Conservation (phyloP, 2,797 vertebrate genomes). For the Cuculus canorus region DNA sequence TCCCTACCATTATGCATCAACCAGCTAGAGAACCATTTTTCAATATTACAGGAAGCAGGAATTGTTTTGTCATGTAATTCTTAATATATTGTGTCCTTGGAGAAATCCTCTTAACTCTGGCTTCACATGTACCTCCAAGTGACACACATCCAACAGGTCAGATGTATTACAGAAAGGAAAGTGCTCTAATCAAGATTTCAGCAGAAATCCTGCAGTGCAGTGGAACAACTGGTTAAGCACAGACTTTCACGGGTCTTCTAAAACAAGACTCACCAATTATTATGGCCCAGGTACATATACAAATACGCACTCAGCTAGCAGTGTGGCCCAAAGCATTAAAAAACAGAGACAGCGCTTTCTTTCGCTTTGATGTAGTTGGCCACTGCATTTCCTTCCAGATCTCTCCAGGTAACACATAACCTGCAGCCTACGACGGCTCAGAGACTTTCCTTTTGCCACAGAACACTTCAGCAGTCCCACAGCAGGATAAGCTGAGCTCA, state of each 20-base stretch:
- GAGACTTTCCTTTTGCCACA: not conserved
- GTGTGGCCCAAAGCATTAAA: not conserved
- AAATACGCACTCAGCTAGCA: not conserved
- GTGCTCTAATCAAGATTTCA: not conserved
- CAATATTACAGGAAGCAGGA: not conserved
- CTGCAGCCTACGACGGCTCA: not conserved
- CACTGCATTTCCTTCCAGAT: not conserved
- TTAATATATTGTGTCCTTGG: not conserved
- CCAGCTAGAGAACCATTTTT: not conserved
- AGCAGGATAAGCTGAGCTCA: not conserved
- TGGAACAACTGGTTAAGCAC: not conserved
- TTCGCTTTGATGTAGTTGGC: not conserved
- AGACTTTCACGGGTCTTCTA: not conserved
- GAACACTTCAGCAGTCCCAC: not conserved
- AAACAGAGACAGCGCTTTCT: not conserved
- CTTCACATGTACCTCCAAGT: not conserved
- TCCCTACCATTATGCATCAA: not conserved
- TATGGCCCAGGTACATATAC: not conserved
- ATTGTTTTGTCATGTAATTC: not conserved
- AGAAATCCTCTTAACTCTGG: not conserved
- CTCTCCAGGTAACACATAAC: not conserved
- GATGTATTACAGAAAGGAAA: not conserved
- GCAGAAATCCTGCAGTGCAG: not conserved
- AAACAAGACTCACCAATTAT: not conserved
- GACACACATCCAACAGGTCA: not conserved